Percentiles rank a stretch among this genome's conserved stretches.
phyloP scores from a whole-genome alignment of 2,797 vertebrate genomes.

The Lagorchestes hirsutus region DNA sequence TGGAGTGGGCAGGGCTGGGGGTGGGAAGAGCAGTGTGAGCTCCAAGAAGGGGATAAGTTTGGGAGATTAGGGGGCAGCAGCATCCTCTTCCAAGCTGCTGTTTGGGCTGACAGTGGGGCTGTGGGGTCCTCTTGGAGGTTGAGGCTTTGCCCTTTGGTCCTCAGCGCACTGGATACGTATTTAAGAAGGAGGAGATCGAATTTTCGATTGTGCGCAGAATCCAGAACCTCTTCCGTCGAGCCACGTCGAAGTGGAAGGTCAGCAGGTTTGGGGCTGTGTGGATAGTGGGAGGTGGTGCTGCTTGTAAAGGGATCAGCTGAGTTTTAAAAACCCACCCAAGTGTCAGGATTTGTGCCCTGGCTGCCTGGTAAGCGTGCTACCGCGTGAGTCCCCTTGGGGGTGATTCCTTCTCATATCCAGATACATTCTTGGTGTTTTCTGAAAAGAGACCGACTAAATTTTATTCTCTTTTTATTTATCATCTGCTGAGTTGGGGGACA shows the following conservation, averaged over 20 bases:
- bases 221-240: constrained; percentile 91
- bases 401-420: background rate
- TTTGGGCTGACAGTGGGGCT: background rate
- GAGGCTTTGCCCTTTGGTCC: constrained; percentile 39
- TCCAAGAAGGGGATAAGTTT: background rate
- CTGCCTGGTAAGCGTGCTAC: background rate
- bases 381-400: background rate
- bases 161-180: constrained; percentile 93
- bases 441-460: background rate
- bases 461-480: background rate
- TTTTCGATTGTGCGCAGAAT: constrained; percentile 91
- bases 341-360: background rate
- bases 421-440: background rate
- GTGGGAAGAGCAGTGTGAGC: too few species aligned
- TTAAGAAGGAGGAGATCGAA: constrained; percentile 97
- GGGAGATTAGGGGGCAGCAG: background rate
- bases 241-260: constrained; percentile 97
- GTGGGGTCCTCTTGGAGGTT: background rate
- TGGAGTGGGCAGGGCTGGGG: background rate
- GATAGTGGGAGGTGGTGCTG: background rate
- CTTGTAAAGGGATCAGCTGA: background rate
- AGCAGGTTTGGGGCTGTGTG: constrained; percentile 50
- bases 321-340: background rate
- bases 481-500: background rate
- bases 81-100: background rate